Evolutionary conservation across 2,888 invertebrate species (phyloP).

Genomic region (Thymelicus sylvestris): DNA sequence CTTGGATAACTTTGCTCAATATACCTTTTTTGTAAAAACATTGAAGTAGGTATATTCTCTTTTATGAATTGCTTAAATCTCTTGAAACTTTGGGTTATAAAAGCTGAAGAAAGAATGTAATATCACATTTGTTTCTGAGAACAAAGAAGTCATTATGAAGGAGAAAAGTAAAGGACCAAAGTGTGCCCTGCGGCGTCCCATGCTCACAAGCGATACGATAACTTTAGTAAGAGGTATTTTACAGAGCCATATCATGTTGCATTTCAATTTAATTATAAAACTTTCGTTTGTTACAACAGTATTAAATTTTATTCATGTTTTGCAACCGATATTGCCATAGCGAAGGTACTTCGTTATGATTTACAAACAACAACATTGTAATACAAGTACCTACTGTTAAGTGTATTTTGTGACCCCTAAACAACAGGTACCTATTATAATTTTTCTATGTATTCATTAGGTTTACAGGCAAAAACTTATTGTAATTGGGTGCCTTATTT

Average conservation of each 20-base stretch:
- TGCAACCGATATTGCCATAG: no score
- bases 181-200: slow-evolving; percentile 23
- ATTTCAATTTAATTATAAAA: background rate
- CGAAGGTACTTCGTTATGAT: no score
- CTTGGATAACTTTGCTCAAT: background rate
- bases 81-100: slow-evolving; percentile 15
- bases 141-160: slow-evolving; percentile 31
- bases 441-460: no score
- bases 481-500: no score
- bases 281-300: no score
- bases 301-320: no score
- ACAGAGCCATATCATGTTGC: background rate
- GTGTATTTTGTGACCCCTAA: no score
- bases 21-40: background rate
- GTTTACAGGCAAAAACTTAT: no score
- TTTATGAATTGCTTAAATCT: slow-evolving; percentile 30
- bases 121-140: slow-evolving; percentile 33
- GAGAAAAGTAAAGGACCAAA: slow-evolving; percentile 33
- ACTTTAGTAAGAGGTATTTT: slow-evolving; percentile 5
- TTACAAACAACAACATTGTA: no score
- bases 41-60: background rate
- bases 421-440: no score
- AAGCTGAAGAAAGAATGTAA: slow-evolving; percentile 25
- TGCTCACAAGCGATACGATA: slow-evolving; percentile 17
- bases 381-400: no score